Base-by-base conservation (phyloP, 2,113 vertebrate genomes). In the Penelope pileata region DNA sequence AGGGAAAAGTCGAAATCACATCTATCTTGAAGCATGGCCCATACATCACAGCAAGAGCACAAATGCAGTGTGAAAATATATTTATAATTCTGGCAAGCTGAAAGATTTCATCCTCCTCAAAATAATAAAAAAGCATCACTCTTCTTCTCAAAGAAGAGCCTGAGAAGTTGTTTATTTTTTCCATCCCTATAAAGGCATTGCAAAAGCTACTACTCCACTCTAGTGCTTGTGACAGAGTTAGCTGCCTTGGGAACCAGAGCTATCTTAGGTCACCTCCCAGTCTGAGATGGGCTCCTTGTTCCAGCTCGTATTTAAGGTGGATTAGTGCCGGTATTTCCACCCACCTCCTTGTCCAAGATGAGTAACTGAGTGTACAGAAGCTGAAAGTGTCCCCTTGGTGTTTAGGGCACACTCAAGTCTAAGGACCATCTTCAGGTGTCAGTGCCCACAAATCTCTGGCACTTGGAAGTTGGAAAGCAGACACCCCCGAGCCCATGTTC, bases 101-200 rank as follows among this genome's bases (percentile, higher is more conserved):
- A 77, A 81, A 90, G 56, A 38, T 77, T 94, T 94, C 88, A 83
- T 34, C 80, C 76, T 86, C 62, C 91, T 91, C 83, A 83, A 90
- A 93, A 78, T 48, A 88, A 90, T 78, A n/a, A n/a, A 75, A 47
- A 23, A 34, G 59, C 26, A 43, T 75, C 72, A 60, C 64, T 78
- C 19, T 34, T 62, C 72, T 91, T 67, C 59, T 83, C 63, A n/a
- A 40, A 34, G 79, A 80, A 66, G 67, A 54, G 84, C 47, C 34
- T 63, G 90, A 76, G 88, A 94, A 83, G 34, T 53, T 56, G 34
- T 68, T 64, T 88, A 40, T 66, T 90, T 96, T 93, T 93, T 69
- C 45, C 68, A 81, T 32, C 27, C 16, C 29, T 34, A 1, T 4
- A 48, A 68, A 11, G 34, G 19, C 79, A 69, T 73, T 54, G n/a